Evolutionary conservation across 2,797 vertebrate species (phyloP).

Genomic region (Sebastes ruberrimus): DNA sequence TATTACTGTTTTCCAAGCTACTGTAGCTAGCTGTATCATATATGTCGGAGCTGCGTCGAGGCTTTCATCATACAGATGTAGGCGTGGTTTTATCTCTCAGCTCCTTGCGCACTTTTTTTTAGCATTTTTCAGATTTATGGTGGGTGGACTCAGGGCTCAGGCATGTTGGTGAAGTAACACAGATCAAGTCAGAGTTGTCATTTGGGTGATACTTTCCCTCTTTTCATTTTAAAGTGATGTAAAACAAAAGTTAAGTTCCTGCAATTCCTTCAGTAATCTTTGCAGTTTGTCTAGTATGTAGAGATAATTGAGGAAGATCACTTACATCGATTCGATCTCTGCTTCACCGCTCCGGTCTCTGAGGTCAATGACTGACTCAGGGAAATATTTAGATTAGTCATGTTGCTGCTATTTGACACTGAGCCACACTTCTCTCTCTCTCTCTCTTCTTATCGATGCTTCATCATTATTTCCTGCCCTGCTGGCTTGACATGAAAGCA

Average conservation of each 20-base stretch:
- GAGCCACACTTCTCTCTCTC: conserved; percentile 3
- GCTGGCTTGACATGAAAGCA: conserved; percentile 25
- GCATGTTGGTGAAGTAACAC: too few species aligned
- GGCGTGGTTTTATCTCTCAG: too few species aligned
- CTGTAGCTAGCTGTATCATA: too few species aligned
- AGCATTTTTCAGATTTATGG: too few species aligned
- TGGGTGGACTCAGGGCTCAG: too few species aligned
- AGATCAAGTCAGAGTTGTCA: too few species aligned
- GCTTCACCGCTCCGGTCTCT: conserved; percentile 14
- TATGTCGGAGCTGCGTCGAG: too few species aligned
- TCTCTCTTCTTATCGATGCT: neutral
- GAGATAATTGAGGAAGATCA: conserved; percentile 12
- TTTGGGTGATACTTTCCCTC: neutral
- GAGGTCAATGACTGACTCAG: conserved; percentile 44
- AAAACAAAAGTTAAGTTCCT: neutral
- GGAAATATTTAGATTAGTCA: conserved; percentile 63
- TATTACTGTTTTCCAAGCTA: too few species aligned
- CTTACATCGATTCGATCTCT: conserved; percentile 48
- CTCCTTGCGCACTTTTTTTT: too few species aligned
- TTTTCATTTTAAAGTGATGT: neutral
- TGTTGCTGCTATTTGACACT: conserved; percentile 38
- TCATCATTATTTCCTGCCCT: conserved; percentile 14
- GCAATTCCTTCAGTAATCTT: neutral
- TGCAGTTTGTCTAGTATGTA: conserved; percentile 5
- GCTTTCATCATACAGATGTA: too few species aligned